Conservation (phyloP, 2,888 invertebrate species). For the Pollenia griseotomentosa region DNA sequence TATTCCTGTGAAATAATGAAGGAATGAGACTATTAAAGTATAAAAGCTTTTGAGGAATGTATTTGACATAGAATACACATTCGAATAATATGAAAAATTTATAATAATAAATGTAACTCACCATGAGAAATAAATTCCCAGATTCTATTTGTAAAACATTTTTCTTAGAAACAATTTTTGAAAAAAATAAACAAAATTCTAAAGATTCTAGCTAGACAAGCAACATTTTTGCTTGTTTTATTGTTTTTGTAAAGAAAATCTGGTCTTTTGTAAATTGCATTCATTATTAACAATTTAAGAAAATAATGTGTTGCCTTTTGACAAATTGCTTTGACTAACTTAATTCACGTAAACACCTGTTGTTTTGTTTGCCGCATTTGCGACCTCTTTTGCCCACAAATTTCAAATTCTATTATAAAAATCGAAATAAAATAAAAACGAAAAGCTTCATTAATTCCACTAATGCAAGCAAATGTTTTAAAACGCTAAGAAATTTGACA, state of each 20-base stretch:
- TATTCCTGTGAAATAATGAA: too few relatives aligned
- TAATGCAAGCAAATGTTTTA: constrained; percentile 32
- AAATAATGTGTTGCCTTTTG: constrained; percentile 60
- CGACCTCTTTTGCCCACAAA: background rate
- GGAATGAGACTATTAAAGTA: too few relatives aligned
- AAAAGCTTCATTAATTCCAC: constrained; percentile 55
- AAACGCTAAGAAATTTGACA: background rate
- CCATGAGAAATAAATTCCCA: too few relatives aligned
- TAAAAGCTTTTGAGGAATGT: too few relatives aligned
- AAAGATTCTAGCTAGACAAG: constrained; percentile 28
- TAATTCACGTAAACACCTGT: constrained; percentile 66
- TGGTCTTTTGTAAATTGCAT: constrained; percentile 59
- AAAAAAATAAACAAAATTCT: constrained; percentile 38
- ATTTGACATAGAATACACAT: too few relatives aligned
- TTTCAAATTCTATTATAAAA: constrained; percentile 10
- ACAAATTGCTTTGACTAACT: constrained; percentile 64
- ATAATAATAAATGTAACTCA: too few relatives aligned
- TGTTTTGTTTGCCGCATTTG: constrained; percentile 20
- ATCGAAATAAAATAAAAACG: constrained; percentile 36
- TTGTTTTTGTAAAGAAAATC: background rate
- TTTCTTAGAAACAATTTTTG: constrained; percentile 45
- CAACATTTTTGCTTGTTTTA: background rate
- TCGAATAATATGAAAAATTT: too few relatives aligned
- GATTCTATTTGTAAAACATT: constrained; percentile 60
- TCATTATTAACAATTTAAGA: constrained; percentile 59